Evolutionary conservation across 2,888 invertebrate genomes (phyloP), one percentile per base, ranked within the genome.

Genomic region (Atethmia centrago): DNA sequence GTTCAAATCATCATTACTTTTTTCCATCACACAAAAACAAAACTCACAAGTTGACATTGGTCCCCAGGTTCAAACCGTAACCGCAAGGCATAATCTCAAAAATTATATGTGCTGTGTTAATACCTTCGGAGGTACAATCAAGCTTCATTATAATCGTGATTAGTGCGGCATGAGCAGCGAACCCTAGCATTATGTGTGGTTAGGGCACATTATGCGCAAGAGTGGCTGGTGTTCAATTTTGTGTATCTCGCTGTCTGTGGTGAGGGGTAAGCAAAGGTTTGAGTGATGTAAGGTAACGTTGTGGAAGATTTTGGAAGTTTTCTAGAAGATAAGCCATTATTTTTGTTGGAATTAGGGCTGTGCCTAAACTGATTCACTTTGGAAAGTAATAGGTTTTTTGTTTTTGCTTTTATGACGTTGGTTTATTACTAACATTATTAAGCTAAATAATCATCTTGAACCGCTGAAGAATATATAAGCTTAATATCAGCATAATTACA

Each of bases 61-160:
- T 40, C 47, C 16, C 16, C 45, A 53, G 25, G 25, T 28, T 59
- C 14, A 67, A 65, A 56, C 31, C 9, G 12, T 45, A 71, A 84
- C 84, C 82, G 62, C 80, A 78, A 72, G 76, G 58, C 70, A 74
- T 66, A 69, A 85, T 82, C 73, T 36, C 65, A 56, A 56, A 85
- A 84, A 87, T 87, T 86, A 85, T 87, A 86, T 86, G 77, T 86
- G 86, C 73, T 82, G 86, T 67, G 82, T 80, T 85, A 86, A 87
- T 86, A 80, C 63, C 83, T 78, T 63, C 73, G 56, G 69, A 84
- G 85, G 74, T 82, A 76, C 84, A 88, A 89, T 89, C 87, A 86
- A 72, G 78, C 28, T 69, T 80, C 86, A 84, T 88, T 88, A 89
- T 88, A 79, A 87, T 86, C 81, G 83, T 88, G 86, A 87, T 89